Conservation (phyloP, 2,113 vertebrate species). For the Rhinoderma darwinii region DNA sequence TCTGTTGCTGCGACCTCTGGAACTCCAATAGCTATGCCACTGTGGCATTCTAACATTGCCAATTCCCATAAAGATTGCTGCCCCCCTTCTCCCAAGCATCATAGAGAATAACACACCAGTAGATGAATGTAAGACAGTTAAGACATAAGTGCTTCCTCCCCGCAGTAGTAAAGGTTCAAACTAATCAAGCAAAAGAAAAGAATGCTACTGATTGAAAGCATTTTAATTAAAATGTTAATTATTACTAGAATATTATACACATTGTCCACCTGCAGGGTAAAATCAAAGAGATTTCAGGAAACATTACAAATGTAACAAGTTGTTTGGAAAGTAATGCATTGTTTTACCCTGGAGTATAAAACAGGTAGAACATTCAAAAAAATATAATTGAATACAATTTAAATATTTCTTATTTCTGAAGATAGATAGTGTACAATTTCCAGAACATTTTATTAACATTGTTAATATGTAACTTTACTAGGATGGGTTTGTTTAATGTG, state of each 20-base stretch:
- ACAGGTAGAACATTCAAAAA: not conserved
- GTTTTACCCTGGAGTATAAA: not conserved
- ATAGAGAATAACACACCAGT: not conserved
- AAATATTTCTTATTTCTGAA: not conserved
- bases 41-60: too few species aligned
- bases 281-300: not conserved
- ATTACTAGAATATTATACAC: constrained; percentile 27
- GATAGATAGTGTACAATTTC: too few species aligned
- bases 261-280: constrained; percentile 17
- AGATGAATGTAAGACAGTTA: not conserved
- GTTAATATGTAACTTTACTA: not conserved
- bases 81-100: too few species aligned
- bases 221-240: constrained; percentile 52
- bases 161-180: constrained; percentile 16
- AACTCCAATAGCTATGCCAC: too few species aligned
- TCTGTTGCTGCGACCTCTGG: too few species aligned
- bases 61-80: too few species aligned
- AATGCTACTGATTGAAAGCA: not conserved
- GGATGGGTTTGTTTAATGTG: not conserved
- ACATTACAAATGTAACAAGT: not conserved
- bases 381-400: not conserved
- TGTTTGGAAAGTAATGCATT: constrained; percentile 8
- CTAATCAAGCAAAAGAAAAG: constrained; percentile 8
- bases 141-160: not conserved
- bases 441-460: too few species aligned